phyloP scores from a whole-genome alignment of 1,140 invertebrate genomes.

The Ericerus pela region DNA sequence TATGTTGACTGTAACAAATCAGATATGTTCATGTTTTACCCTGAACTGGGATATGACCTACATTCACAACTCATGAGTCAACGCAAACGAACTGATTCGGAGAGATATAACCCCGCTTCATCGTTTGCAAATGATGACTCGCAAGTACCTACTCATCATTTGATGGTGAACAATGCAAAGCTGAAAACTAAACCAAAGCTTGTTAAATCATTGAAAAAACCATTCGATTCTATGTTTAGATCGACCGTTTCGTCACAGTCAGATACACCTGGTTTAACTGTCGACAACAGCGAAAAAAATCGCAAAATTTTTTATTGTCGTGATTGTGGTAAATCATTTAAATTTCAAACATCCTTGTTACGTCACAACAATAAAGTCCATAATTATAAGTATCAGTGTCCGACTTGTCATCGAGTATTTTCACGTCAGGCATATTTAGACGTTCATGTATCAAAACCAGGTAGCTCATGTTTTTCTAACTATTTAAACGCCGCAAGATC shows the following conservation, averaged over 20 bases:
- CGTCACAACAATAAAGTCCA: slow-evolving; percentile 26
- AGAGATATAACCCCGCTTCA: background rate
- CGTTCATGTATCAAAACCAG: slow-evolving; percentile 23
- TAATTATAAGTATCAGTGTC: slow-evolving; percentile 25
- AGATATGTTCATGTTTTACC: slow-evolving; percentile 20
- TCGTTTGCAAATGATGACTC: background rate
- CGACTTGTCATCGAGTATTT: slow-evolving; percentile 24
- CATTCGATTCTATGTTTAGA: slow-evolving; percentile 5
- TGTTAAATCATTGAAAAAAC: background rate
- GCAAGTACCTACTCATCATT: slow-evolving; percentile 2
- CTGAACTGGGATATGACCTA: slow-evolving; percentile 20
- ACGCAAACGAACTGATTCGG: background rate
- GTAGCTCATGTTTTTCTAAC: slow-evolving; percentile 22
- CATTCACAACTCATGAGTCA: slow-evolving; percentile 19
- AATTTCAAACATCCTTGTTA: slow-evolving; percentile 25
- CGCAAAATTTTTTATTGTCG: slow-evolving; percentile 22
- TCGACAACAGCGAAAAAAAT: background rate
- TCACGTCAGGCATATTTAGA: slow-evolving; percentile 25
- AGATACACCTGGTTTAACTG: background rate
- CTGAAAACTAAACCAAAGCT: slow-evolving; percentile 15
- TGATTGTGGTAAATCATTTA: slow-evolving; percentile 24
- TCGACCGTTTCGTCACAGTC: background rate
- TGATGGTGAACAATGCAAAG: background rate
- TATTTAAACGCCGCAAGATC: background rate
- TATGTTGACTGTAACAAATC: slow-evolving; percentile 1